Evolutionary conservation across 2,113 vertebrate genomes (phyloP).

Genomic region (Mohoua ochrocephala): DNA sequence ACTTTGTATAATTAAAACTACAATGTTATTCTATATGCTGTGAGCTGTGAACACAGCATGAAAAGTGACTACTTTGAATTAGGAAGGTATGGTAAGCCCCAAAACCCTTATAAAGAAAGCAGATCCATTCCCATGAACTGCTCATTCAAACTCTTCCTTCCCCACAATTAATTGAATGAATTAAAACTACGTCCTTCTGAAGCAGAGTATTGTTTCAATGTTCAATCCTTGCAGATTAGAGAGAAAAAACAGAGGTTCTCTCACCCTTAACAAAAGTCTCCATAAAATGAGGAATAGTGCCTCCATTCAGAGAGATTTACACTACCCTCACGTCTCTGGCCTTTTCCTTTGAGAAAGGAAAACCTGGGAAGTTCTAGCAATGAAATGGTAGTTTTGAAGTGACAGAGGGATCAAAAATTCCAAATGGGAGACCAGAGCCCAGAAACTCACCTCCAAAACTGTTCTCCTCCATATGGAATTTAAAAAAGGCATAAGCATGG

Average conservation of each 20-base stretch:
- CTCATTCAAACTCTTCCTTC: not conserved
- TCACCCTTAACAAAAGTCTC: not conserved
- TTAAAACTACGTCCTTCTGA: not conserved
- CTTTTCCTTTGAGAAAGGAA: not conserved
- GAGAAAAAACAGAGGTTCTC: not conserved
- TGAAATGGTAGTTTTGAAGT: not conserved
- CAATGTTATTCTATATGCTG: not conserved
- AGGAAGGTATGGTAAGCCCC: not conserved
- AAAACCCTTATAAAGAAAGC: not conserved
- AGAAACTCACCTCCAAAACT: not conserved
- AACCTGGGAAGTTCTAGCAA: not conserved
- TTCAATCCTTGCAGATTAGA: not conserved
- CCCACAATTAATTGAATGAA: not conserved
- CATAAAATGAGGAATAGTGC: not conserved
- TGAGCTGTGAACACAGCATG: not conserved
- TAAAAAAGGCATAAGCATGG: not conserved
- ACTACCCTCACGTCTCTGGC: not conserved
- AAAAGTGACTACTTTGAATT: not conserved
- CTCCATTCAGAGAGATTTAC: not conserved
- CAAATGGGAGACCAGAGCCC: not conserved
- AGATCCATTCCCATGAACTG: not conserved
- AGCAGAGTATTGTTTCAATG: not conserved
- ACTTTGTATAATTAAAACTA: not conserved
- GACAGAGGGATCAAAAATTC: not conserved
- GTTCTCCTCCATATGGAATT: accelerated